Percentiles rank a stretch among this genome's conserved stretches.
phyloP scores from a whole-genome alignment of 2,797 vertebrate species.

The Galago senegalensis region DNA sequence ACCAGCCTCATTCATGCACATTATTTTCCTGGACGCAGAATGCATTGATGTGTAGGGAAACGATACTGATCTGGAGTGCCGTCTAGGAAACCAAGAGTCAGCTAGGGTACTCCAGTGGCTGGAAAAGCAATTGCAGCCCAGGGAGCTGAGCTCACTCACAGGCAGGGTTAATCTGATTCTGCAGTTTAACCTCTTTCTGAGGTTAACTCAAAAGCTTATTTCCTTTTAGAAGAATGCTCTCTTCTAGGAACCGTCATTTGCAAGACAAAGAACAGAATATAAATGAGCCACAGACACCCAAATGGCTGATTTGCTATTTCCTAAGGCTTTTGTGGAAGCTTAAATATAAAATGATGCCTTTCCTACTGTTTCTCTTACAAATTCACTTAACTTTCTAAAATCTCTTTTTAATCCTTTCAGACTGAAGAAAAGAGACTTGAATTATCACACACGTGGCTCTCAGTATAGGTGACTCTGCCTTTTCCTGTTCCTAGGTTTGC shows the following conservation, averaged over 20 bases:
- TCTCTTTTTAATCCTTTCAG: slow-evolving; percentile 76
- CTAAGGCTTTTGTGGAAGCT: neutral
- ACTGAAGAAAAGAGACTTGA: slow-evolving; percentile 14
- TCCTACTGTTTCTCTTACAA: slow-evolving; percentile 37
- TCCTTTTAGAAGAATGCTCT: neutral
- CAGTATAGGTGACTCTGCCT: slow-evolving; percentile 81
- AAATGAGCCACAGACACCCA: neutral
- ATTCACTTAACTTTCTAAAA: slow-evolving; percentile 59
- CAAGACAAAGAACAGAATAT: slow-evolving; percentile 47
- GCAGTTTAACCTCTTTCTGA: slow-evolving; percentile 37
- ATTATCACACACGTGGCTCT: slow-evolving; percentile 41
- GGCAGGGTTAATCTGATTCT: slow-evolving; percentile 13
- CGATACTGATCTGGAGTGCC: neutral
- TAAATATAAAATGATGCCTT: slow-evolving; percentile 41
- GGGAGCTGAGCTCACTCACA: neutral
- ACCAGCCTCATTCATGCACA: neutral
- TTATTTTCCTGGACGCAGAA: neutral
- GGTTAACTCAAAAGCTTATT: neutral
- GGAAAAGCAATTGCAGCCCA: neutral
- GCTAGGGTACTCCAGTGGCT: neutral
- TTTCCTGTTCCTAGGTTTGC: slow-evolving; percentile 70
- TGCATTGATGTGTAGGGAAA: neutral
- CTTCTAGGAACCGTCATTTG: slow-evolving; percentile 1
- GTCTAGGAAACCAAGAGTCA: neutral
- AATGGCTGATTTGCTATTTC: neutral